Evolutionary conservation across 2,113 vertebrate genomes (phyloP).

Genomic region (Ptilonorhynchus violaceus): DNA sequence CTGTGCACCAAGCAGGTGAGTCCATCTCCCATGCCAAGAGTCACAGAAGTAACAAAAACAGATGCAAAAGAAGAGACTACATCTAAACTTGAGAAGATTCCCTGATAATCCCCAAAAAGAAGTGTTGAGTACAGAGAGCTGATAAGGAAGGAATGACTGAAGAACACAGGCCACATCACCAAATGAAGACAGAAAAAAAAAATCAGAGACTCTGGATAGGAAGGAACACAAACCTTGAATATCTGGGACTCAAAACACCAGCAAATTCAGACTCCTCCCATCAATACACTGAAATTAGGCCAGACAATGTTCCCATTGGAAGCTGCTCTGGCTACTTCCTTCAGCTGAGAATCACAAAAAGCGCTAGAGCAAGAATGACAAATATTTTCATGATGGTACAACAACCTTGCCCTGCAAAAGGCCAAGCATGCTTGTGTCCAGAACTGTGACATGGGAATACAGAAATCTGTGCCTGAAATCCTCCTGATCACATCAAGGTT

Average conservation of each 20-base stretch:
- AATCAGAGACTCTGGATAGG: background rate
- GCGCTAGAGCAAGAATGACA: background rate
- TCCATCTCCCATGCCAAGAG: background rate
- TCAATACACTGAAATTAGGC: background rate
- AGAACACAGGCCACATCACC: background rate
- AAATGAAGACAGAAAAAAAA: background rate
- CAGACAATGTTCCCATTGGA: background rate
- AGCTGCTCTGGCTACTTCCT: background rate
- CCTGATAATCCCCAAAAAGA: background rate
- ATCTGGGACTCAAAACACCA: background rate
- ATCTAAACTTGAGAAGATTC: background rate
- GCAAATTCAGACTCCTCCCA: background rate
- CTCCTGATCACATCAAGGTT: background rate
- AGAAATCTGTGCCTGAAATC: background rate
- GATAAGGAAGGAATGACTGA: background rate
- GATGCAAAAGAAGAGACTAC: background rate
- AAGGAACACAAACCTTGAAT: background rate
- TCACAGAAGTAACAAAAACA: background rate
- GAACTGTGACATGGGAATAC: background rate
- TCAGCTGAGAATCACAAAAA: slow-evolving; percentile 7
- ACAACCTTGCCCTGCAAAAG: background rate
- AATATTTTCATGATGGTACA: background rate
- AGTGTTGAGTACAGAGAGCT: background rate
- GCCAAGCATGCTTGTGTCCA: background rate
- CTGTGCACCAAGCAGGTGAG: background rate